phyloP scores from a whole-genome alignment of 1,140 invertebrate genomes.

The Drosophila murphyi region DNA sequence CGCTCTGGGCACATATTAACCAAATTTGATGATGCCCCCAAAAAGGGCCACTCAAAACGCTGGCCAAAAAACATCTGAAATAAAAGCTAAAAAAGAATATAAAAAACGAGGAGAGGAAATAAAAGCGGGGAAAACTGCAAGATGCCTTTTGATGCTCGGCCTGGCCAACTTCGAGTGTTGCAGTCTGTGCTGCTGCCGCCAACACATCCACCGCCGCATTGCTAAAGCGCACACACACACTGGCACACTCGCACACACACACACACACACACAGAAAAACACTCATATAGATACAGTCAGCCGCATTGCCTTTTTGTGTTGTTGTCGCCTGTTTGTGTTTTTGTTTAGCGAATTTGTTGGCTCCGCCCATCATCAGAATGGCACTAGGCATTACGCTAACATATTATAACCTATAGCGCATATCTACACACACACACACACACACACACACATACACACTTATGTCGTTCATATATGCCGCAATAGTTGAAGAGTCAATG shows the following conservation, averaged over 20 bases:
- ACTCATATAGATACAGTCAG: slow-evolving; percentile 19
- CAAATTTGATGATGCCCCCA: slow-evolving; percentile 65
- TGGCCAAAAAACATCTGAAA: slow-evolving; percentile 26
- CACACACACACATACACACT: slow-evolving; percentile 19
- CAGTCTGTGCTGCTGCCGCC: slow-evolving; percentile 45
- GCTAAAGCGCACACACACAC: slow-evolving; percentile 20
- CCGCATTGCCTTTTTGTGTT: slow-evolving; percentile 44
- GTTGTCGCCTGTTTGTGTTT: slow-evolving; percentile 48
- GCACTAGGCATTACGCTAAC: slow-evolving; percentile 80
- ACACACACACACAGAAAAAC: slow-evolving; percentile 15
- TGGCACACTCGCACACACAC: background rate
- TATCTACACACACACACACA: slow-evolving; percentile 44
- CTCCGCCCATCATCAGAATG: slow-evolving; percentile 80
- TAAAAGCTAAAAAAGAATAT: background rate
- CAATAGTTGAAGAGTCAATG: slow-evolving; percentile 81
- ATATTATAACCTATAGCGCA: slow-evolving; percentile 78
- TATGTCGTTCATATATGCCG: slow-evolving; percentile 35
- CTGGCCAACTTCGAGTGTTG: slow-evolving; percentile 58
- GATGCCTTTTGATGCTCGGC: slow-evolving; percentile 62
- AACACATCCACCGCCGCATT: slow-evolving; percentile 69
- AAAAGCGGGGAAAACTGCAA: slow-evolving; percentile 35
- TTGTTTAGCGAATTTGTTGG: slow-evolving; percentile 80
- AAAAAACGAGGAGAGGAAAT: slow-evolving; percentile 3
- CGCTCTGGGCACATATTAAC: slow-evolving; percentile 64
- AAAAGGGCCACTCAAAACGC: slow-evolving; percentile 34